These are phyloP conservation scores for Thyatira batis DNA, from an alignment of 2,888 invertebrate species.

Conservation along the genomic window DNA sequence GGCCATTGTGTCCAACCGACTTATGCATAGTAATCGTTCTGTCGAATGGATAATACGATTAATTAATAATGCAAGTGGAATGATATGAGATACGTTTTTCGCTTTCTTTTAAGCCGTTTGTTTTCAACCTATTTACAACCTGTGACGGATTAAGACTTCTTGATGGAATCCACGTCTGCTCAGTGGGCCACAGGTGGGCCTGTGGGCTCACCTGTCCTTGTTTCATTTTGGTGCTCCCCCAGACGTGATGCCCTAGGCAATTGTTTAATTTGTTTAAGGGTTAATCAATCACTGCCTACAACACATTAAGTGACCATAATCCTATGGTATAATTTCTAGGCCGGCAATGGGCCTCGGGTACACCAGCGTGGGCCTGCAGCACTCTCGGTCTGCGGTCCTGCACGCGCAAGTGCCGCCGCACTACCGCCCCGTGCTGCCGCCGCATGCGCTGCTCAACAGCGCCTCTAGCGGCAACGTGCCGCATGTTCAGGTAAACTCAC, in stretches of 20 bases:
- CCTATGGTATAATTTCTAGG: conserved; percentile 43
- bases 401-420: conserved; percentile 82
- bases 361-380: conserved; percentile 79
- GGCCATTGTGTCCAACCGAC: conserved; percentile 33
- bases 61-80: neutral
- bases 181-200: too few relatives aligned
- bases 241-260: too few relatives aligned
- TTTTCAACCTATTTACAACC: too few relatives aligned
- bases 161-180: too few relatives aligned
- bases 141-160: too few relatives aligned
- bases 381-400: conserved; percentile 89
- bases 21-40: conserved; percentile 34
- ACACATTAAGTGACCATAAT: too few relatives aligned
- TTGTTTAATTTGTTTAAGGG: too few relatives aligned
- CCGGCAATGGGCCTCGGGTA: conserved; percentile 72
- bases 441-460: conserved; percentile 79
- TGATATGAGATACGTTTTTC: neutral
- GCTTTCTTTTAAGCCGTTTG: neutral
- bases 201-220: too few relatives aligned
- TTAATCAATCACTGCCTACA: too few relatives aligned
- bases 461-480: conserved; percentile 85
- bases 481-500: conserved; percentile 67
- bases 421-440: conserved; percentile 74
- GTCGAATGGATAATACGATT: neutral
- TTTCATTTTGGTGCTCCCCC: too few relatives aligned